Conservation (phyloP, 2,113 vertebrate genomes). For the Electrona antarctica region DNA sequence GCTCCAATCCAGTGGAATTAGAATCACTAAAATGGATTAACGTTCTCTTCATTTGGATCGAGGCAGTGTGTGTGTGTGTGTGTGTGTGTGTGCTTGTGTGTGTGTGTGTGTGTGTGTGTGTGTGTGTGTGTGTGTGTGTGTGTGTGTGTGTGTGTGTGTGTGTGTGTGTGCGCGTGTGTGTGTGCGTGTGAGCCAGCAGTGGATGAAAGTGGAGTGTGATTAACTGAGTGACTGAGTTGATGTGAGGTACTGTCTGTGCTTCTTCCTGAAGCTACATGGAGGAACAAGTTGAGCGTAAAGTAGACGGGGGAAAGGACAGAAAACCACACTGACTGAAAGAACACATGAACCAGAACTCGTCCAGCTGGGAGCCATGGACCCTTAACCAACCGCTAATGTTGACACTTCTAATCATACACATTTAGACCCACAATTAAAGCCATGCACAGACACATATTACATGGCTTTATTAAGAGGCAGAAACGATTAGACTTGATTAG, state of each 20-base stretch:
- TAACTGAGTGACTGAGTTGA: no score
- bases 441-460: neutral
- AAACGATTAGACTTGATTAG: no score
- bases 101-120: no score
- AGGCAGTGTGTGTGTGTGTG: neutral
- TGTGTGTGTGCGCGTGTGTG: no score
- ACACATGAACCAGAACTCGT: neutral
- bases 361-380: neutral
- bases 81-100: neutral
- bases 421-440: neutral
- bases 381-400: constrained; percentile 16
- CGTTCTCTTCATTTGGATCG: neutral
- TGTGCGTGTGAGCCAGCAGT: no score
- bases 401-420: constrained; percentile 4
- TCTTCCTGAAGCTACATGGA: no score
- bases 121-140: no score
- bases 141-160: no score
- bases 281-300: no score
- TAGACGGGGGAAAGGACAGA: neutral
- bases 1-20: constrained; percentile 9
- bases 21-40: constrained; percentile 12
- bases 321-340: neutral
- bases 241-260: no score
- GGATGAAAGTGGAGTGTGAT: no score
- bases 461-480: no score